Base-by-base conservation (phyloP, 2,888 invertebrate species). In the Acholoe squamosa region DNA sequence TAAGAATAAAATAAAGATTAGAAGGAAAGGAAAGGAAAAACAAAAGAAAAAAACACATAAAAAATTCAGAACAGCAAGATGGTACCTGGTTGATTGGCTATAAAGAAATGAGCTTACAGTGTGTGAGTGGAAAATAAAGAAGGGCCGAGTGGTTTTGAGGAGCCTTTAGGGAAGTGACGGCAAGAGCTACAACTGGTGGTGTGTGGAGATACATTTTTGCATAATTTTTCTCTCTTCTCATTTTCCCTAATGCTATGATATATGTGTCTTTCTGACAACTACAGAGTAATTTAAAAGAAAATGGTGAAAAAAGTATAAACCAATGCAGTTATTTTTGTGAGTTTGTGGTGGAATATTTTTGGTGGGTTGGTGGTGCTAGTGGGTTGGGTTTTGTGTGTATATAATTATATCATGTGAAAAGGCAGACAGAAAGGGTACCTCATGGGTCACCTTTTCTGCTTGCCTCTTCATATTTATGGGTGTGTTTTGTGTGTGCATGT, bases 131-230 rank as follows among this genome's bases (percentile, higher is more conserved):
- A n/a, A 19, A 19, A 54, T 54, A 14, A 54, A 54, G 12, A 19
- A 14, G n/a, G 19, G 61, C 1, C 14, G 5, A n/a, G 61, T n/a
- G 3, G n/a, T 16, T 19, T 34, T 14, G 19, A 80, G 43, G 33
- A 80, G 80, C 34, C 80, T 80, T 31, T 34, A 43, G n/a, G 80
- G 80, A 80, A 80, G 80, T 80, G 43, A 33, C 80, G 80, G 43
- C 33, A 80, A 80, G 80, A 80, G 80, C 80, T 80, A 80, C 80
- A 43, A 34, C 80, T 80, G 80, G 80, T 80, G 80, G 80, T 80
- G 80, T 80, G 80, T 34, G 80, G 80, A 80, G 80, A 43, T 34
- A 80, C 34, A 33, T 34, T 80, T 80, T 33, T 34, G 33, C n/a
- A 80, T 43, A 0, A 33, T 76, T 76, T 31, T 31, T 31, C 14